Percentiles rank a stretch among this genome's conserved stretches.
These are phyloP conservation scores for Drosophila arawakana DNA, from an alignment of 1,140 invertebrate species.

Conservation along the genomic window DNA sequence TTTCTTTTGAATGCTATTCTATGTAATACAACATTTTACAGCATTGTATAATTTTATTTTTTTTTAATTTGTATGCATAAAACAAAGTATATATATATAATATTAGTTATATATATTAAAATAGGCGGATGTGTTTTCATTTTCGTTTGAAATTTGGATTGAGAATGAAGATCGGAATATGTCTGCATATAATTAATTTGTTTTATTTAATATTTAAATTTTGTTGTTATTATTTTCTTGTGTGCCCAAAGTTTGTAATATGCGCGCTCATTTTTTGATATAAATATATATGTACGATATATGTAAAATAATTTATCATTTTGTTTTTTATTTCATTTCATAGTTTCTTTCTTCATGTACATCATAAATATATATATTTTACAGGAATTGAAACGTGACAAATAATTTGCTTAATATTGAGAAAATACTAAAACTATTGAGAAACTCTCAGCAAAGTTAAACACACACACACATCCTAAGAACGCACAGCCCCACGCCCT, in stretches of 20 bases:
- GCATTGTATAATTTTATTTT: conserved; percentile 52
- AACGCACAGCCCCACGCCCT: conserved; percentile 53
- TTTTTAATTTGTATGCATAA: conserved; percentile 52
- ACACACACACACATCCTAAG: conserved; percentile 31
- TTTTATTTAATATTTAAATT: conserved; percentile 83
- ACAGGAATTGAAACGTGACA: conserved; percentile 79
- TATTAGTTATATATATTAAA: conserved; percentile 48
- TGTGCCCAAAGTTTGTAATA: conserved; percentile 80
- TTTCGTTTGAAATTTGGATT: neutral
- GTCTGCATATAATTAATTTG: conserved; percentile 59
- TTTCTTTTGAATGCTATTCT: conserved; percentile 58
- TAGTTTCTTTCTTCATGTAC: conserved; percentile 2
- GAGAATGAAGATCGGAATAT: conserved; percentile 1
- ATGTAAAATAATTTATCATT: conserved; percentile 64
- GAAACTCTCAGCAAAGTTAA: conserved; percentile 49
- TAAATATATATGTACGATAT: conserved; percentile 69
- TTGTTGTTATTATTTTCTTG: conserved; percentile 79
- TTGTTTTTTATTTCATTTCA: conserved; percentile 41
- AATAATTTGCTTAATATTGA: conserved; percentile 63
- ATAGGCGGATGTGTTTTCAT: conserved; percentile 14
- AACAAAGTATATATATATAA: conserved; percentile 50
- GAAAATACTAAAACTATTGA: conserved; percentile 37
- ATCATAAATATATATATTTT: conserved; percentile 35
- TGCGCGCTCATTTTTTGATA: conserved; percentile 81
- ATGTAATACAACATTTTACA: conserved; percentile 42